Evolutionary conservation across 1,140 invertebrate species (phyloP).

Genomic region (Asobara japonica): DNA sequence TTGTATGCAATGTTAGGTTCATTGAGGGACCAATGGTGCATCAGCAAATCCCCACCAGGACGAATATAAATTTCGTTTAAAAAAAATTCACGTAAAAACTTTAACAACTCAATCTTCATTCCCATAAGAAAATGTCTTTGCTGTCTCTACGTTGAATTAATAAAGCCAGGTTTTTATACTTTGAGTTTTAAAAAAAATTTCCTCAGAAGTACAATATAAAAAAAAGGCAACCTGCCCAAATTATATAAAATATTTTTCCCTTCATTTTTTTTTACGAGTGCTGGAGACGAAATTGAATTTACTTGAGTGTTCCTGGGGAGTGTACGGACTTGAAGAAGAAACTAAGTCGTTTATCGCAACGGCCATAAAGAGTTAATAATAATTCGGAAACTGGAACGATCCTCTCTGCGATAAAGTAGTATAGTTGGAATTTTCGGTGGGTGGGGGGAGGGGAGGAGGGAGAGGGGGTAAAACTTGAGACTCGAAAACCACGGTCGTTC

Average conservation of each 20-base stretch:
- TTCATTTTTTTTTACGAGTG: conserved; percentile 1
- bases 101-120: neutral
- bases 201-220: neutral
- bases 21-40: neutral
- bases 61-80: neutral
- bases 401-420: conserved; percentile 1
- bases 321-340: neutral
- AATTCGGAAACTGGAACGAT: conserved; percentile 7
- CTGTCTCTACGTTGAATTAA: neutral
- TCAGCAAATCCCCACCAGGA: neutral
- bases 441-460: neutral
- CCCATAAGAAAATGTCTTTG: neutral
- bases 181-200: neutral
- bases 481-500: conserved; percentile 22
- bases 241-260: neutral
- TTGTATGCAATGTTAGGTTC: too few relatives aligned
- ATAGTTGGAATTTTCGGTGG: neutral
- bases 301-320: neutral
- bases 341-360: conserved; percentile 1
- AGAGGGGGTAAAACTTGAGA: neutral
- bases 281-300: neutral
- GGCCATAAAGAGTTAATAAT: conserved; percentile 14
- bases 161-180: neutral
- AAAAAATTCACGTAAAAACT: neutral
- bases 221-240: neutral